Conservation (phyloP, 2,888 invertebrate genomes). For the Latheticus oryzae region DNA sequence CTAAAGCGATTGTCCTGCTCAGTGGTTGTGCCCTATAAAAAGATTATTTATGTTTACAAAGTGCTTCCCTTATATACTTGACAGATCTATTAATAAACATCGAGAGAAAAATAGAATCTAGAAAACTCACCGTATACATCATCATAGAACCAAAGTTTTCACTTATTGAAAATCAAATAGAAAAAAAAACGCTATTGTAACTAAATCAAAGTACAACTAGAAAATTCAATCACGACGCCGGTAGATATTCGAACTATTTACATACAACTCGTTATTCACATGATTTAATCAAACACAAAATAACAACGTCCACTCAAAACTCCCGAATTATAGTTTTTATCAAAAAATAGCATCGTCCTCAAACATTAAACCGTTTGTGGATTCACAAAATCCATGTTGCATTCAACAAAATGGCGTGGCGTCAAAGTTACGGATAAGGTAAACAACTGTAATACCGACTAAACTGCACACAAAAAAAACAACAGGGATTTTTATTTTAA, state of each 20-base stretch:
- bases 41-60: slow-evolving; percentile 37
- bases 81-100: slow-evolving; percentile 42
- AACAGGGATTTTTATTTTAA: too few relatives aligned
- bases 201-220: slow-evolving; percentile 19
- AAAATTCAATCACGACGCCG: slow-evolving; percentile 29
- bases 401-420: slow-evolving; percentile 59
- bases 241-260: slow-evolving; percentile 29
- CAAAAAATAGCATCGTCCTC: slow-evolving; percentile 29
- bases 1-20: slow-evolving; percentile 99
- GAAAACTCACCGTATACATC: slow-evolving; percentile 61
- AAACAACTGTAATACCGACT: slow-evolving; percentile 7
- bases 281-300: slow-evolving; percentile 22
- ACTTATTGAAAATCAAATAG: slow-evolving; percentile 9
- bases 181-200: slow-evolving; percentile 21
- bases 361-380: slow-evolving; percentile 33
- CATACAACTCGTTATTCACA: slow-evolving; percentile 33
- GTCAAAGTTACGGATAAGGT: slow-evolving; percentile 45
- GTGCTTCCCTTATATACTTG: slow-evolving; percentile 34
- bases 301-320: slow-evolving; percentile 9
- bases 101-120: slow-evolving; percentile 13
- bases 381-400: slow-evolving; percentile 41
- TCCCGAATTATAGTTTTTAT: neutral
- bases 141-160: slow-evolving; percentile 50
- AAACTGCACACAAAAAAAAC: too few relatives aligned
- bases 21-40: slow-evolving; percentile 91